Base-by-base conservation (phyloP, 2,797 vertebrate genomes). In the Chloroceryle amazona region DNA sequence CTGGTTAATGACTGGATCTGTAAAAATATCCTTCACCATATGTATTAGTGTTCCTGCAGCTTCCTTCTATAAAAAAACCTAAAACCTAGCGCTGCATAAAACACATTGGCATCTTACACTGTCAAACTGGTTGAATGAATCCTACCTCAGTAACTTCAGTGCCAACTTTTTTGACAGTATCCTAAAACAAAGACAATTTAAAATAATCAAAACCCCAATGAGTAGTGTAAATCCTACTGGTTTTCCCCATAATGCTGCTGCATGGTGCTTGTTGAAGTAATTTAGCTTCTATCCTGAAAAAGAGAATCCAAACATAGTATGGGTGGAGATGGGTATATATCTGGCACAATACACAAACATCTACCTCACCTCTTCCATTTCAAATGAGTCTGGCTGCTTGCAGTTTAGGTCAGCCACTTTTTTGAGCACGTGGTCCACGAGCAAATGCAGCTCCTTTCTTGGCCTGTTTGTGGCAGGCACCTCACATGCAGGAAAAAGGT, bases 351-450 rank as follows among this genome's bases (percentile, higher is more conserved):
- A 78, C 12, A 10, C 5, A 52, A 20, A 67, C 52, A 33, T 63
- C 28, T 37, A 52, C 44, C 55, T 97, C 97, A 98, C 98, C 98
- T 99, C 98, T 97, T 99, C 98, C 97, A 99, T 97, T 96, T 99
- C 99, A 94, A 98, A 99, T 2, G 97, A 99, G 41, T 98, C 98
- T 73, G 81, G 95, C 54, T 93, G 71, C 81, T 96, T 95, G 57
- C 21, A 29, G 12, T 15, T 92, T 33, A 94, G 91, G 23, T 63
- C 25, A 21, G 58, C 67, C 68, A 78, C 91, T 49, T 95, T 98
- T 86, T 89, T 98, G 61, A 97, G 74, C 10, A 18, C 84, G 44
- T 88, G 73, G 11, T 46, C 19, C 42, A 95, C 72, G 47, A 93
- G 9, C 11, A 72, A 73, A 33, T 55, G 93, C 47, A 58, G n/a